Evolutionary conservation across 2,113 vertebrate genomes (phyloP), one percentile per base, ranked within the genome.

Genomic region (Zonotrichia leucophrys): DNA sequence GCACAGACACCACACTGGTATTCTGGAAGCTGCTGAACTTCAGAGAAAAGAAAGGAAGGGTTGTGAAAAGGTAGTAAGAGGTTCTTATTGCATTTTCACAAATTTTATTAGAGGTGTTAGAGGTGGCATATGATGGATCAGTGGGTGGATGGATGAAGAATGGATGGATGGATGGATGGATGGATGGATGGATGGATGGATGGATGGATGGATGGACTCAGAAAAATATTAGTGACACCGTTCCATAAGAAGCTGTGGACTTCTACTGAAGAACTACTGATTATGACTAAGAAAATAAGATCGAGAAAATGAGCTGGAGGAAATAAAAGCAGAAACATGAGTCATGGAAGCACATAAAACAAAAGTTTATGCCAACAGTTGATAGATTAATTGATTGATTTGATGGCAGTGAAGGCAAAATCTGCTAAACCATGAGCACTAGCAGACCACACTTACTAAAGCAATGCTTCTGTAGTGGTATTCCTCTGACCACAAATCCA

Each of bases 231-330:
- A 47, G 10, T 62, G 39, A 39, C 6, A 6, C 24, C 10, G 28
- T 5, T 73, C 21, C 5, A 4, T 19, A 62, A 42, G 24, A 66
- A 69, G 7, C 2, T 94, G 21, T 15, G 33, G 18, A 11, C 5
- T 31, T 15, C 5, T 31, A 5, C 8, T 35, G 52, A 77, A 70
- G 25, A n/a, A 19, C 7, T 46, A 42, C 21, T 4, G 8, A 25
- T 17, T 70, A 24, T 17, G 9, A 25, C 15, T 9, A 72, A 66
- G 28, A 66, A 81, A 62, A 66, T 8, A 25, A 59, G 49, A 20
- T 24, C 1, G 0, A 52, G 9, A 25, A 86, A 70, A 11, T 0
- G 0, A 55, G 9, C 11, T 4, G 3, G 20, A 50, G 23, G 11
- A 70, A 92, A 89, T 50, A 27, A 87, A 86, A 47, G 3, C 5